Percentiles rank a stretch among this genome's conserved stretches.
phyloP scores from a whole-genome alignment of 2,888 invertebrate genomes.

The Harpagoxenus sublaevis region DNA sequence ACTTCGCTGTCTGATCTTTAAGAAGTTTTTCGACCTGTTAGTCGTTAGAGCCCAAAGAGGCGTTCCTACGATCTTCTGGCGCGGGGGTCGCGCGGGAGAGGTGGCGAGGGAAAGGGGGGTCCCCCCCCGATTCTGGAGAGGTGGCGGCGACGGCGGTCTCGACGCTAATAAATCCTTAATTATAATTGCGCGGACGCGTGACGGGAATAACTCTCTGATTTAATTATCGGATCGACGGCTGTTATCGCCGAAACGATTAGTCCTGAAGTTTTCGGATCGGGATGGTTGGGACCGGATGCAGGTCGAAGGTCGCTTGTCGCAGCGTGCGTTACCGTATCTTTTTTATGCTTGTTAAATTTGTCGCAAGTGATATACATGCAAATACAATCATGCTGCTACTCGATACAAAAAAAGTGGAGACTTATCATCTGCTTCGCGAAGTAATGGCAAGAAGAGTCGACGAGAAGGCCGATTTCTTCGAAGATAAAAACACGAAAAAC shows the following conservation, averaged over 20 bases:
- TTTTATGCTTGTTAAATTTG: slow-evolving; percentile 72
- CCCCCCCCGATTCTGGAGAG: slow-evolving; percentile 1
- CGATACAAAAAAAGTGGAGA: neutral
- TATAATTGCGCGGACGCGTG: slow-evolving; percentile 86
- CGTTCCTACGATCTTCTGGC: slow-evolving; percentile 82
- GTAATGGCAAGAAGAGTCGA: neutral
- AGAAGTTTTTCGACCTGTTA: slow-evolving; percentile 85
- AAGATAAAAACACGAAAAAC: neutral
- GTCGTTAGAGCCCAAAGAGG: slow-evolving; percentile 83
- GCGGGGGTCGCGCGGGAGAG: slow-evolving; percentile 61
- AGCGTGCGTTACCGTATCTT: slow-evolving; percentile 60
- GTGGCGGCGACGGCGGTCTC: slow-evolving; percentile 72
- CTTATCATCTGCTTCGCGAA: neutral
- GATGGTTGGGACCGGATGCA: neutral
- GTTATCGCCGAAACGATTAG: slow-evolving; percentile 53
- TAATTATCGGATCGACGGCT: slow-evolving; percentile 82
- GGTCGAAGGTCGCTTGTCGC: slow-evolving; percentile 42
- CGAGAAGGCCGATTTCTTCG: neutral
- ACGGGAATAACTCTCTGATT: slow-evolving; percentile 85
- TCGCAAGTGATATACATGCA: slow-evolving; percentile 32
- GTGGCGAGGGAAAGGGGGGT: neutral
- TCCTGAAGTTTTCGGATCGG: slow-evolving; percentile 7
- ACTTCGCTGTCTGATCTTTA: slow-evolving; percentile 78
- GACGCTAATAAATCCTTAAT: slow-evolving; percentile 86
- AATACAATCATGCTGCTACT: neutral